Evolutionary conservation across 2,113 vertebrate genomes (phyloP).

Genomic region (Chamaetylas fuelleborni): DNA sequence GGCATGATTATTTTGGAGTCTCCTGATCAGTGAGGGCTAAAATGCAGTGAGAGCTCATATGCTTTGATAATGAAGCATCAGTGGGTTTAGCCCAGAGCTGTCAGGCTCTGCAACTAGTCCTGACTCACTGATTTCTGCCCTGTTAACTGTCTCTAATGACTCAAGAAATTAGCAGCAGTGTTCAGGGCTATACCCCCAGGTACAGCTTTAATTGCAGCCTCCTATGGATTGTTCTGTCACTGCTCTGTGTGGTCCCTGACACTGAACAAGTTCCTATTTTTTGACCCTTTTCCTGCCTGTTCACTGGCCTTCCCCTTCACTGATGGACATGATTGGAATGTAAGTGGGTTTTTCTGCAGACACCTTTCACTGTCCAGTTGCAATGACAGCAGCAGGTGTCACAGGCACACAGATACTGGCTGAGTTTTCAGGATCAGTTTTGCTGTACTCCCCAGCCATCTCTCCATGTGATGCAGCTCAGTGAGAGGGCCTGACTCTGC

Average conservation of each 20-base stretch:
- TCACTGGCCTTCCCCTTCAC: not conserved
- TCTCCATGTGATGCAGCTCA: not conserved
- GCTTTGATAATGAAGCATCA: not conserved
- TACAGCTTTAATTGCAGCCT: not conserved
- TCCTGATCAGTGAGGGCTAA: not conserved
- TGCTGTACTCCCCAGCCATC: not conserved
- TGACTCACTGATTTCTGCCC: not conserved
- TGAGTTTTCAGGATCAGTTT: not conserved
- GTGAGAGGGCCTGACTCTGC: not conserved
- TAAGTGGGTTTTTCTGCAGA: not conserved
- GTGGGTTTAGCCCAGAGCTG: not conserved
- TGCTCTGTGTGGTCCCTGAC: not conserved
- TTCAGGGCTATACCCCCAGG: not conserved
- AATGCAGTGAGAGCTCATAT: rapidly evolving
- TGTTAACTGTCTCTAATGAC: not conserved
- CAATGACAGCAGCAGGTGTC: not conserved
- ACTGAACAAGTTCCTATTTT: not conserved
- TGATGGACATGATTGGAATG: not conserved
- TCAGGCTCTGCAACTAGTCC: not conserved
- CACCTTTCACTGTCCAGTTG: not conserved
- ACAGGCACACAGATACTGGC: not conserved
- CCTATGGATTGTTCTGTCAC: not conserved
- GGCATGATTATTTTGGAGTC: not conserved
- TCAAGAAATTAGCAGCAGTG: not conserved
- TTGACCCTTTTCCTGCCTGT: not conserved